A percentile compares a stretch with the other conserved stretches of the same genome.
These are phyloP conservation scores for Ladona fulva DNA, from an alignment of 1,140 invertebrate genomes.

Conservation along the genomic window DNA sequence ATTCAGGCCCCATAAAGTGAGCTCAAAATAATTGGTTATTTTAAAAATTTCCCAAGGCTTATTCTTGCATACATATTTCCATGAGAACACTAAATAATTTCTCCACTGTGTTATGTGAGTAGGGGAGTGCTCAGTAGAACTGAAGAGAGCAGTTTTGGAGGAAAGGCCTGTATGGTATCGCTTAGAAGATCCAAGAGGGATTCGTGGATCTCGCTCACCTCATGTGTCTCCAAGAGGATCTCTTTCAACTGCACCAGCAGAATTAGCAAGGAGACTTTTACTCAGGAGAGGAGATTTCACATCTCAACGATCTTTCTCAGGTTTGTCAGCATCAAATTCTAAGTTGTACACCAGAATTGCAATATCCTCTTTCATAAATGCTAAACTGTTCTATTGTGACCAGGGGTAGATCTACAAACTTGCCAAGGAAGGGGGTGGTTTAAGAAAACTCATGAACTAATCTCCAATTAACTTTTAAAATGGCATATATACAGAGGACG, in stretches of 20 bases:
- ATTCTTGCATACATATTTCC: neutral
- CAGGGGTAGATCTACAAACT: too few relatives aligned
- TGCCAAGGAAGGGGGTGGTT: too few relatives aligned
- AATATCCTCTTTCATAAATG: too few relatives aligned
- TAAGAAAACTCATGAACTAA: too few relatives aligned
- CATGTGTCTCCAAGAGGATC: conserved; percentile 71
- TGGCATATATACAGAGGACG: too few relatives aligned
- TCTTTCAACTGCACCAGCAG: conserved; percentile 40
- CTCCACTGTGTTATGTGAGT: neutral
- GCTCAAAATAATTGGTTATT: too few relatives aligned
- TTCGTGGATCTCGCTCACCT: conserved; percentile 55
- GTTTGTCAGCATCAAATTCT: conserved; percentile 36
- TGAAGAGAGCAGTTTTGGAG: conserved; percentile 73
- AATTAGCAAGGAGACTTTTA: conserved; percentile 42
- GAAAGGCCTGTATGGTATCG: conserved; percentile 81
- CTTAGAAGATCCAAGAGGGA: conserved; percentile 64
- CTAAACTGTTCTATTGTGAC: too few relatives aligned
- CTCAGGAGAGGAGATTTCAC: conserved; percentile 53
- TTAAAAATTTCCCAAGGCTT: too few relatives aligned
- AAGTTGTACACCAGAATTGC: too few relatives aligned
- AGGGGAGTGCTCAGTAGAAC: conserved; percentile 64
- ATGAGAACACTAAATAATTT: neutral
- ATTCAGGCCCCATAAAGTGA: too few relatives aligned
- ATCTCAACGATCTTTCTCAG: conserved; percentile 56
- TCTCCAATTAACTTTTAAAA: too few relatives aligned